Evolutionary conservation across 2,113 vertebrate species (phyloP).

Genomic region (Pelodiscus sinensis): DNA sequence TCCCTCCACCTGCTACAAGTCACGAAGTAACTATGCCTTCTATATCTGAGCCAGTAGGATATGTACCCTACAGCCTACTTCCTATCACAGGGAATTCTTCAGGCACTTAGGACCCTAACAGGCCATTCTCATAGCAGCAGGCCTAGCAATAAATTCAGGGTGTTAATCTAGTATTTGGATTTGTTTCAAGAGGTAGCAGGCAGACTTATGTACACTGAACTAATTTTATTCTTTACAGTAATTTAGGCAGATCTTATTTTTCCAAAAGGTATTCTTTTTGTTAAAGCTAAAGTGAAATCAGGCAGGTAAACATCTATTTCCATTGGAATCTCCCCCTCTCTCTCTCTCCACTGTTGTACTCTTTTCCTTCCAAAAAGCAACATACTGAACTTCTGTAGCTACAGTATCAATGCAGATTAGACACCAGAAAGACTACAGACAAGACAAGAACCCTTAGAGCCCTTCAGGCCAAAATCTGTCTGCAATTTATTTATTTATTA

Average conservation of each 20-base stretch:
- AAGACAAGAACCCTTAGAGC: not conserved
- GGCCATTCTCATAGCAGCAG: accelerated
- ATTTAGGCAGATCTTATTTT: not conserved
- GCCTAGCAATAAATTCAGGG: accelerated
- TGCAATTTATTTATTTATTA: not conserved
- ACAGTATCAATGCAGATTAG: not conserved
- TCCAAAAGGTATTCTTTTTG: not conserved
- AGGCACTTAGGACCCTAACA: not conserved
- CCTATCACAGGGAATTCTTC: not conserved
- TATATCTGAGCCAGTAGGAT: not conserved
- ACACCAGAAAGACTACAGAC: not conserved
- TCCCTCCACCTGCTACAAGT: not conserved
- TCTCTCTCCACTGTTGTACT: no score
- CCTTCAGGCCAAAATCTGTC: not conserved
- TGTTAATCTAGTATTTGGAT: accelerated
- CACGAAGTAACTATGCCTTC: not conserved
- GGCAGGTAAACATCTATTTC: not conserved
- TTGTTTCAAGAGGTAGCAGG: not conserved
- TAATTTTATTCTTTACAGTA: not conserved
- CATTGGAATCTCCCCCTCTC: not conserved
- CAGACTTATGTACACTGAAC: not conserved
- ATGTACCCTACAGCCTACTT: not conserved
- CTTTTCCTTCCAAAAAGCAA: not conserved
- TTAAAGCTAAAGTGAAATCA: not conserved
- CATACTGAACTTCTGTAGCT: not conserved